Evolutionary conservation across 53 echinoderm and acorn worm species (phyloP).

Genomic region (Hippasteria phrygiana): DNA sequence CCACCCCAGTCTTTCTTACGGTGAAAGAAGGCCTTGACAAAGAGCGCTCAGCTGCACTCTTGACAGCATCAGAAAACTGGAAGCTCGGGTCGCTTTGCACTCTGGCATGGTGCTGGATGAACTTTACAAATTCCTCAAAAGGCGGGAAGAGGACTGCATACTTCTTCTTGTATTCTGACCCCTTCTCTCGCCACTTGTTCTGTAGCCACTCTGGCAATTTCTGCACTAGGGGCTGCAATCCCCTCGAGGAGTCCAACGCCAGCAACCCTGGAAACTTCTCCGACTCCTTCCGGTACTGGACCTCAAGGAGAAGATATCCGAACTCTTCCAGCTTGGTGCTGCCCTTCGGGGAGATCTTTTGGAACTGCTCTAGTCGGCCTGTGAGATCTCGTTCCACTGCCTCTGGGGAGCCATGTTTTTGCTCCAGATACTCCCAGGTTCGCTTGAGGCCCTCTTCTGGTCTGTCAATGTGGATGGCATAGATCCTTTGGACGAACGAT

Average conservation of each 20-base stretch:
- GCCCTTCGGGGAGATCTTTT: slow-evolving; percentile 53
- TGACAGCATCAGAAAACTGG: slow-evolving; percentile 31
- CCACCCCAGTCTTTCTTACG: slow-evolving; percentile 65
- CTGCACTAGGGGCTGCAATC: slow-evolving; percentile 70
- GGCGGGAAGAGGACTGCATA: slow-evolving; percentile 51
- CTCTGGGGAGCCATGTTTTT: slow-evolving; percentile 73
- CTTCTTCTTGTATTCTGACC: slow-evolving; percentile 65
- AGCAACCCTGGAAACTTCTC: slow-evolving; percentile 59
- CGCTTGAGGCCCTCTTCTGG: slow-evolving; percentile 67
- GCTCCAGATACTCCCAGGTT: slow-evolving; percentile 68
- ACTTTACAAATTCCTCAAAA: slow-evolving; percentile 70
- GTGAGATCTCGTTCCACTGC: slow-evolving; percentile 71
- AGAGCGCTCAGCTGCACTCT: slow-evolving; percentile 8
- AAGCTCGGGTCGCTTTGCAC: slow-evolving; percentile 77
- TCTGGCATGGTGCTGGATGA: slow-evolving; percentile 72
- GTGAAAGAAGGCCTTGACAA: slow-evolving; percentile 36
- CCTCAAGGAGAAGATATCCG: slow-evolving; percentile 71
- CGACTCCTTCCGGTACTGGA: slow-evolving; percentile 56
- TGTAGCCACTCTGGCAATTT: slow-evolving; percentile 66
- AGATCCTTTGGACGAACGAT: slow-evolving; percentile 55
- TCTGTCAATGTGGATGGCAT: slow-evolving; percentile 71
- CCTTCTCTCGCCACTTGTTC: slow-evolving; percentile 69
- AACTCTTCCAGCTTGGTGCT: slow-evolving; percentile 68
- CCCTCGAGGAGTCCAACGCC: slow-evolving; percentile 68
- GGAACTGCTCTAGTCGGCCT: slow-evolving; percentile 66